A percentile compares a stretch with the other conserved stretches of the same genome.
Evolutionary conservation across 2,888 invertebrate genomes (phyloP).

Genomic region (Drosophila imparisetae): DNA sequence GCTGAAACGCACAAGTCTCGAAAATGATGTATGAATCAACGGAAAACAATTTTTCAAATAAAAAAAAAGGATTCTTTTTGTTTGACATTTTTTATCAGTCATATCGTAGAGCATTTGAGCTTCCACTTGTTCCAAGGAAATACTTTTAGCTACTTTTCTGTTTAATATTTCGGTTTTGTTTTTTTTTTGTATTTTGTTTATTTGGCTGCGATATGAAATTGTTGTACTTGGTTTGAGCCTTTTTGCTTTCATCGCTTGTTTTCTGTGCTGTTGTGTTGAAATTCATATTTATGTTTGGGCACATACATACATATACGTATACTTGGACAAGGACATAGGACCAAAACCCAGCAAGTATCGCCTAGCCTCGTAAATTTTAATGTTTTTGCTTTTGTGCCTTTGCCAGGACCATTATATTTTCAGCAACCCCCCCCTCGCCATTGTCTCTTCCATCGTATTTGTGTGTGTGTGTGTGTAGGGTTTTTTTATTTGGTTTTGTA

Average conservation of each 20-base stretch:
- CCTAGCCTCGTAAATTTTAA: constrained; percentile 72
- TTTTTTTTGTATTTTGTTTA: constrained; percentile 50
- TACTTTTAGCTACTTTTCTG: constrained; percentile 14
- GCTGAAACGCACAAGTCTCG: background rate
- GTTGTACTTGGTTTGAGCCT: constrained; percentile 49
- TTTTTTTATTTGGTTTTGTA: constrained; percentile 7
- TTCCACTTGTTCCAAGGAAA: background rate
- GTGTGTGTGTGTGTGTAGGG: constrained; percentile 15
- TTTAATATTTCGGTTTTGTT: constrained; percentile 16
- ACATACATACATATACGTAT: constrained; percentile 29
- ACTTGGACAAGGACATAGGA: constrained; percentile 42
- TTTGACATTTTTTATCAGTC: background rate
- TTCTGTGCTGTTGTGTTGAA: constrained; percentile 64
- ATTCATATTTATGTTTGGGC: constrained; percentile 76
- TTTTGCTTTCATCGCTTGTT: constrained; percentile 70
- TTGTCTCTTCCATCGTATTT: background rate
- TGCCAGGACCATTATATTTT: constrained; percentile 71
- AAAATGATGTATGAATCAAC: background rate
- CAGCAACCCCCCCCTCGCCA: constrained; percentile 13
- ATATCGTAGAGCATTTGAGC: constrained; percentile 24
- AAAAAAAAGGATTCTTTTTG: background rate
- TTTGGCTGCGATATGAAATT: constrained; percentile 62
- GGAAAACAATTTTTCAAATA: background rate
- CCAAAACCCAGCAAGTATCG: constrained; percentile 55
- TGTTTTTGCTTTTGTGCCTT: constrained; percentile 65